Evolutionary conservation across 2,888 invertebrate species (phyloP).

Genomic region (Campoletis raptor): DNA sequence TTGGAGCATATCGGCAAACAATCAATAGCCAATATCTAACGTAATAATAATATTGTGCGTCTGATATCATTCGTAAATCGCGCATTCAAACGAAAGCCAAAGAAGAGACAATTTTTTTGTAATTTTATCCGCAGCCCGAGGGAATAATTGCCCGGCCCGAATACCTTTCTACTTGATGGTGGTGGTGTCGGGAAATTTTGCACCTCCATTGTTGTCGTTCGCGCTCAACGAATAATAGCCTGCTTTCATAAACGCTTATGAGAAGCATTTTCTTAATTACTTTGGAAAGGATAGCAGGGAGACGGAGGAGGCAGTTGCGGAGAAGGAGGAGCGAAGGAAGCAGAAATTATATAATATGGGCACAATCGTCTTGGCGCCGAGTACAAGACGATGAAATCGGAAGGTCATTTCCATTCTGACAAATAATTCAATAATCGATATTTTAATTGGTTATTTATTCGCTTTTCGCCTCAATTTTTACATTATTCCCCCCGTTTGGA

Average conservation of each 20-base stretch:
- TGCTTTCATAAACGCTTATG: conserved; percentile 75
- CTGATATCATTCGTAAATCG: too few species aligned
- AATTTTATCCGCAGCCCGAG: conserved; percentile 27
- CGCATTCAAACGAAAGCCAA: background rate
- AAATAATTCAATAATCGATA: too few species aligned
- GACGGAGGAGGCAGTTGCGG: conserved; percentile 49
- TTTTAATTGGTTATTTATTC: too few species aligned
- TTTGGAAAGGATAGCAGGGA: conserved; percentile 70
- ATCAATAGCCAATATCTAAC: too few species aligned
- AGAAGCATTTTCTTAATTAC: conserved; percentile 75
- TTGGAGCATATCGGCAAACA: too few species aligned
- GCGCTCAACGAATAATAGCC: conserved; percentile 69
- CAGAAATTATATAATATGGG: too few species aligned
- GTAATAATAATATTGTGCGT: too few species aligned
- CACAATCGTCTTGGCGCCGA: too few species aligned
- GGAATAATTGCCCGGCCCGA: conserved; percentile 43
- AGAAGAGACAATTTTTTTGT: conserved; percentile 22
- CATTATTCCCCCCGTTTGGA: too few species aligned
- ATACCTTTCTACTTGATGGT: background rate
- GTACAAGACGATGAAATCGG: too few species aligned
- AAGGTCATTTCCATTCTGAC: too few species aligned
- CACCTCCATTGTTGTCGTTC: conserved; percentile 66
- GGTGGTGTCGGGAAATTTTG: conserved; percentile 11
- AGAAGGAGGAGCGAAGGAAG: background rate
- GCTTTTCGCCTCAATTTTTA: too few species aligned